Percentiles rank a stretch among this genome's conserved stretches.
These are phyloP conservation scores for Emydura subglobosa DNA, from an alignment of 2,113 vertebrate species.

Conservation along the genomic window DNA sequence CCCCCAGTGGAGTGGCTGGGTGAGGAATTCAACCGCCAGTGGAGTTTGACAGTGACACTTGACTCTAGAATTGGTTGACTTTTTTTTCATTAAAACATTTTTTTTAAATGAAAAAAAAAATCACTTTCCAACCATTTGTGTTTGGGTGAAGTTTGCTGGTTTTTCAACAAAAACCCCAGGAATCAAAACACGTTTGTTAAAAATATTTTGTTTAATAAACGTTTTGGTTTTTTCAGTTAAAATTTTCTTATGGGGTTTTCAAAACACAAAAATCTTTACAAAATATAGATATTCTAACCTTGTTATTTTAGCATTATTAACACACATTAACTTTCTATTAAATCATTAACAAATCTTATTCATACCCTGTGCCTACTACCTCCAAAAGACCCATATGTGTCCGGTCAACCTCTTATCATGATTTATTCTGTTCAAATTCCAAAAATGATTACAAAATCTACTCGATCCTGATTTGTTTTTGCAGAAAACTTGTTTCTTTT, in stretches of 20 bases:
- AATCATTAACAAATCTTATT: fast-evolving
- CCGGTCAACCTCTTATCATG: neutral
- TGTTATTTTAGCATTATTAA: fast-evolving
- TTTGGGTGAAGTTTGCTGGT: too few species aligned
- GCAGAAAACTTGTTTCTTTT: neutral
- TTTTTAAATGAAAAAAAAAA: too few species aligned
- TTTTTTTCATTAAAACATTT: too few species aligned
- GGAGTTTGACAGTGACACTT: too few species aligned
- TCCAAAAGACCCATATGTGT: neutral
- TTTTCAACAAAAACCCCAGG: too few species aligned
- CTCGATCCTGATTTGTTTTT: neutral
- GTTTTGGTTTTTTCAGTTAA: neutral
- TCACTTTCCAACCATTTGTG: too few species aligned
- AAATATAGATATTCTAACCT: fast-evolving
- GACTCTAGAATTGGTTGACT: too few species aligned
- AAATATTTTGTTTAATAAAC: too few species aligned
- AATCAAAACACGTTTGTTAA: too few species aligned
- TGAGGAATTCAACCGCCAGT: too few species aligned
- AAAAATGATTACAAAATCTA: neutral
- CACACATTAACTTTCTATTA: too few species aligned
- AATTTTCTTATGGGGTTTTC: fast-evolving
- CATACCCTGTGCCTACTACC: neutral
- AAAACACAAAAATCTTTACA: fast-evolving
- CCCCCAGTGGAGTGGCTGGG: too few species aligned
- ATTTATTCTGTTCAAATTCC: neutral